phyloP scores from a whole-genome alignment of 2,113 vertebrate species.

The Empidonax alnorum region DNA sequence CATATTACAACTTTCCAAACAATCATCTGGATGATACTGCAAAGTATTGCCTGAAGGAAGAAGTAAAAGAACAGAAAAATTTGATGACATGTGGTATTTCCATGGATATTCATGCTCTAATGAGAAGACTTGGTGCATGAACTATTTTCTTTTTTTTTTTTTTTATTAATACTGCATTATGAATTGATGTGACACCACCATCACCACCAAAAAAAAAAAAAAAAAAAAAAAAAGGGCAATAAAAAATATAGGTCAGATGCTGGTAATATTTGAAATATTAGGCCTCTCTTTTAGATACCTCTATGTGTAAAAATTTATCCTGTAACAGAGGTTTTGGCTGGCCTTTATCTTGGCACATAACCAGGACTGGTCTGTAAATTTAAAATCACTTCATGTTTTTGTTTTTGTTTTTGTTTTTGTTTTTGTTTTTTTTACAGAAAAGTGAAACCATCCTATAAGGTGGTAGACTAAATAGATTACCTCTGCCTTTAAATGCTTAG shows the following conservation, averaged over 20 bases:
- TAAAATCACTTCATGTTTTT: not conserved
- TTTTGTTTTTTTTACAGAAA: not conserved
- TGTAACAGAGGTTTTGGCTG: not conserved
- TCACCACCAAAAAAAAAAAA: not conserved
- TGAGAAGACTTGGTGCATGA: not conserved
- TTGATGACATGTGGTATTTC: not conserved
- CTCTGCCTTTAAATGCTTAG: not conserved
- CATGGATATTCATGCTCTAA: constrained; percentile 1
- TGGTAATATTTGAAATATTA: not conserved
- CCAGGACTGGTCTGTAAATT: not conserved
- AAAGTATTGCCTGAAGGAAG: constrained; percentile 28
- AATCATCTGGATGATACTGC: constrained; percentile 47
- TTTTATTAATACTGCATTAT: not conserved
- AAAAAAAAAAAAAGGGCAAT: accelerated
- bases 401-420: too few relatives aligned
- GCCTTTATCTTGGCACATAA: not conserved
- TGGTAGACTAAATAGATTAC: not conserved
- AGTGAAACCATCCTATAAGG: not conserved
- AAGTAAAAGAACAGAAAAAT: constrained; percentile 13
- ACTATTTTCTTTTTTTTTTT: not conserved
- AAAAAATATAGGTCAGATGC: not conserved
- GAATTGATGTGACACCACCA: not conserved
- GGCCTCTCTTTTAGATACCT: accelerated
- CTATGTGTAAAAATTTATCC: not conserved
- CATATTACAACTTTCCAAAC: constrained; percentile 54